phyloP scores from a whole-genome alignment of 2,888 invertebrate genomes.

The Helobdella robusta region DNA sequence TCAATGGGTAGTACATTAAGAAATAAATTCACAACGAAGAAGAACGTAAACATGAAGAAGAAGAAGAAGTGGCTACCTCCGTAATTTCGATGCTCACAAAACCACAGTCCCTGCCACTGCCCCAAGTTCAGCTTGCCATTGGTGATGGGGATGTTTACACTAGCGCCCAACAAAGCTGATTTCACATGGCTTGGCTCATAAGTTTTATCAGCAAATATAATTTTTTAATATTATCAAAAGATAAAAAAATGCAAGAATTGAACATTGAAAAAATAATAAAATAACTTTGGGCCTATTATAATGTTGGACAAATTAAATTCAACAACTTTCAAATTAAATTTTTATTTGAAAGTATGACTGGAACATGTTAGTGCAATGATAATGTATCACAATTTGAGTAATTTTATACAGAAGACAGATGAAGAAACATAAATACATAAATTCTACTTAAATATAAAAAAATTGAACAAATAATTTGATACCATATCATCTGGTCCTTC shows the following conservation, averaged over 20 bases:
- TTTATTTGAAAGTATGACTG: too few relatives aligned
- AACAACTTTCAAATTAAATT: background rate
- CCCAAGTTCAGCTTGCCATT: constrained; percentile 88
- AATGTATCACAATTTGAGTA: too few relatives aligned
- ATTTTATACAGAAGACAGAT: too few relatives aligned
- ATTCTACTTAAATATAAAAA: too few relatives aligned
- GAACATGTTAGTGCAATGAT: too few relatives aligned
- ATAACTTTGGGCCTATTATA: background rate
- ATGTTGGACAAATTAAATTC: background rate
- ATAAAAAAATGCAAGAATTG: background rate
- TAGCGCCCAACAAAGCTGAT: constrained; percentile 88
- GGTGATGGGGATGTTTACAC: constrained; percentile 86
- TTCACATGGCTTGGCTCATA: constrained; percentile 88
- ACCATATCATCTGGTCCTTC: constrained; percentile 99
- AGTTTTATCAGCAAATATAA: background rate
- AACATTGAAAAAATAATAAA: background rate
- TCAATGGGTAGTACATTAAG: too few relatives aligned
- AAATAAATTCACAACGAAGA: background rate
- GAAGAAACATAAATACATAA: too few relatives aligned
- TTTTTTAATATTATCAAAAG: background rate
- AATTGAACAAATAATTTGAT: too few relatives aligned
- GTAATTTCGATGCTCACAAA: constrained; percentile 92
- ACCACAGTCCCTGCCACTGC: constrained; percentile 96
- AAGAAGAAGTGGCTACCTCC: constrained; percentile 52
- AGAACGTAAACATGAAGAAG: background rate